Conservation (phyloP, 2,113 vertebrate species). For the Gavialis gangeticus region DNA sequence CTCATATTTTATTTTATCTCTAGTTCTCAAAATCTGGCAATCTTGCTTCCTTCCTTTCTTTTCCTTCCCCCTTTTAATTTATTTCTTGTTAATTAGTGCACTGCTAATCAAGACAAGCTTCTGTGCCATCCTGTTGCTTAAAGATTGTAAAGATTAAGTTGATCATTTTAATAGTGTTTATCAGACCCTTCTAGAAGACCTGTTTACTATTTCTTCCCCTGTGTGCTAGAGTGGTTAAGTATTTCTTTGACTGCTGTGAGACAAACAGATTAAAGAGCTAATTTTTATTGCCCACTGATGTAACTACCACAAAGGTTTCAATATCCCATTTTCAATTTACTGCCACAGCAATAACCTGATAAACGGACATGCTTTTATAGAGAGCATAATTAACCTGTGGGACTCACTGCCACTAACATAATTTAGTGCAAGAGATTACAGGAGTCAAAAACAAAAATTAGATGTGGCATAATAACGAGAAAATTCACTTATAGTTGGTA, state of each 20-base stretch:
- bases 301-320: background rate
- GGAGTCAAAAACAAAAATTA: background rate
- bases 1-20: background rate
- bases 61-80: background rate
- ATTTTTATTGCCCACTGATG: background rate
- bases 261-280: background rate
- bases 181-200: constrained; percentile 19
- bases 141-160: background rate
- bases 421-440: background rate
- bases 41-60: background rate
- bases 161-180: background rate
- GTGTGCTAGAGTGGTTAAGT: background rate
- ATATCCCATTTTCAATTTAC: background rate
- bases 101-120: background rate
- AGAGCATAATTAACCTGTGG: background rate
- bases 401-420: background rate
- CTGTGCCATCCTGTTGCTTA: background rate
- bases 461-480: background rate
- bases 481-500: constrained; percentile 26
- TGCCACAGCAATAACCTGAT: background rate
- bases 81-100: constrained; percentile 4
- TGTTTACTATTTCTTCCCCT: background rate
- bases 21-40: background rate
- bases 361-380: background rate
- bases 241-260: background rate